Evolutionary conservation across 1,140 invertebrate species (phyloP), one percentile per base, ranked within the genome.

Genomic region (Ruditapes philippinarum): DNA sequence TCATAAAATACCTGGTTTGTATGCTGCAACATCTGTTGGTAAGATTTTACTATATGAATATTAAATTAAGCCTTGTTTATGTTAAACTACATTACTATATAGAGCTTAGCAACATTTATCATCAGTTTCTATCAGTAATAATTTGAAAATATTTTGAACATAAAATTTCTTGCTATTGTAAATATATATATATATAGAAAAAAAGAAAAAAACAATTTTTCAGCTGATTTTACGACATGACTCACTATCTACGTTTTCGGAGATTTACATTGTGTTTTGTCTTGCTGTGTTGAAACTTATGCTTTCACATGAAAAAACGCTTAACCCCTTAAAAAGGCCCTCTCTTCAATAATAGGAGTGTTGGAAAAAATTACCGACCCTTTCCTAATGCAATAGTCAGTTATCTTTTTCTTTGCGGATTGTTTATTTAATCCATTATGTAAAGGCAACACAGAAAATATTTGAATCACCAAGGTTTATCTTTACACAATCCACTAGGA

Each of bases 391-490:
- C 51, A 11, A 57, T 3, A 57, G 19, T 14, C 4, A n/a, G 17
- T 57, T 57, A 57, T 57, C 51, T 57, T n/a, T 11, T 5, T 57
- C 5, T 3, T n/a, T 57, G n/a, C 7, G n/a, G 17, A 5, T 57
- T 19, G n/a, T n/a, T 4, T 57, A 57, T 14, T 57, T 57, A 57
- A 5, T 3, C 17, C n/a, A 3, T 5, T 22, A 57, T 19, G 4
- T 7, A 3, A 57, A 22, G n/a, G n/a, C 7, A 5, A 57, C 19
- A 14, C 9, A 19, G 17, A 74, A 74, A 73, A 42, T 42, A 33
- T 25, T 82, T 83, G 57, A 83, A 65, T 83, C 80, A 83, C 80
- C 40, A 38, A 5, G 60, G 22, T 83, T 83, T 83, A 83, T 83
- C 80, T 83, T 83, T 83, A 83, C 80, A 83, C 80, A 83, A 62